Conservation (phyloP, 2,113 vertebrate species). For the Leucosticte australis region DNA sequence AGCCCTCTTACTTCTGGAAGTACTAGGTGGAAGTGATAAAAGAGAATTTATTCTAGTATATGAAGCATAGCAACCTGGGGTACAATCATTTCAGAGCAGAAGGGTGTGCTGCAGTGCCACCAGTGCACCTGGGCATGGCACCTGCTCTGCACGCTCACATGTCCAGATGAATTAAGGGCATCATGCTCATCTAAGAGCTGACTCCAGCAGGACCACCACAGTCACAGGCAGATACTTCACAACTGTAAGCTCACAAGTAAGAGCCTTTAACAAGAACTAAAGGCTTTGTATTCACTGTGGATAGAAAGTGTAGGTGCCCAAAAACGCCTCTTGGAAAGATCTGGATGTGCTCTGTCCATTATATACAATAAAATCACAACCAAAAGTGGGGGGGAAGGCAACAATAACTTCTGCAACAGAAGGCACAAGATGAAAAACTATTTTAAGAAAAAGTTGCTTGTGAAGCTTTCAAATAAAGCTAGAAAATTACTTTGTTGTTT, state of each 20-base stretch:
- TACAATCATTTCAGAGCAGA: background rate
- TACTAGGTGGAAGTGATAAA: background rate
- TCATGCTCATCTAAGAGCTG: background rate
- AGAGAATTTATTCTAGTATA: background rate
- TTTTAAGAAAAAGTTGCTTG: background rate
- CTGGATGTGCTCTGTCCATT: background rate
- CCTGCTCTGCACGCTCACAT: fast-evolving
- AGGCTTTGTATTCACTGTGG: background rate
- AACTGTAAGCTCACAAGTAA: background rate
- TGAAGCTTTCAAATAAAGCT: background rate
- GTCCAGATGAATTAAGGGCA: fast-evolving
- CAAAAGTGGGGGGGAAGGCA: fast-evolving
- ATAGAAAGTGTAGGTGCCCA: background rate
- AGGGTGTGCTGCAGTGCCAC: fast-evolving
- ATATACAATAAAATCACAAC: background rate
- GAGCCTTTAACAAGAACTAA: background rate
- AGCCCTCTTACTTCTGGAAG: background rate
- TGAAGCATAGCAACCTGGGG: too few relatives aligned
- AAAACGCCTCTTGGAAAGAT: background rate
- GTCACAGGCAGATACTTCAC: background rate
- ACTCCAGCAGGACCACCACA: background rate
- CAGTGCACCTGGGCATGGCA: fast-evolving
- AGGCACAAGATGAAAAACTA: background rate
- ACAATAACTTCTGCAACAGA: background rate
- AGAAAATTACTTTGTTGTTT: background rate